phyloP scores from a whole-genome alignment of 1,140 invertebrate genomes.

The Himalopsyche phryganea region DNA sequence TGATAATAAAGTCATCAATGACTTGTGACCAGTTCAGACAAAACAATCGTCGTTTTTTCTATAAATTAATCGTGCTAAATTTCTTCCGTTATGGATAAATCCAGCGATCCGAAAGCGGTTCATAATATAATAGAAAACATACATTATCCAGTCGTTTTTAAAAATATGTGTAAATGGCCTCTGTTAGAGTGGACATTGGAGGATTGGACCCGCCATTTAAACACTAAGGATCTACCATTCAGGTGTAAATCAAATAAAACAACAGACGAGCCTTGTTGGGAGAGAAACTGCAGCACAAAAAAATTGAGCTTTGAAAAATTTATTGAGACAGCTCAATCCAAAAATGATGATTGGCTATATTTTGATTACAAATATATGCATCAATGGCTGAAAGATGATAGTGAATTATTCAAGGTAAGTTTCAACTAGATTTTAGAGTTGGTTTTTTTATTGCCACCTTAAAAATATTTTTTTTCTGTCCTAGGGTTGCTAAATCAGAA shows the following conservation, averaged over 20 bases:
- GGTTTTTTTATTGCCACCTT: too few relatives aligned
- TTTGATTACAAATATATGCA: constrained; percentile 83
- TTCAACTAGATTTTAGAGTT: background rate
- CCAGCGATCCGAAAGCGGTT: constrained; percentile 5
- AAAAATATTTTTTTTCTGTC: too few relatives aligned
- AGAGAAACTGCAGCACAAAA: constrained; percentile 58
- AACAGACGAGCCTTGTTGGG: constrained; percentile 70
- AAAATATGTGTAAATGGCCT: constrained; percentile 38
- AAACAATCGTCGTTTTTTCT: too few relatives aligned
- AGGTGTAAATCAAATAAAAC: constrained; percentile 42
- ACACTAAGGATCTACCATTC: constrained; percentile 45
- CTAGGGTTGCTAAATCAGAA: too few relatives aligned
- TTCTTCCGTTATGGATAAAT: background rate
- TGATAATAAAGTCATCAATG: too few relatives aligned
- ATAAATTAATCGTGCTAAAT: too few relatives aligned
- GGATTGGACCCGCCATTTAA: constrained; percentile 52
- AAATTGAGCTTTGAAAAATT: constrained; percentile 63
- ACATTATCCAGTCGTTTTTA: constrained; percentile 22
- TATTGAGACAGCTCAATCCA: constrained; percentile 45
- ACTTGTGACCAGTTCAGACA: too few relatives aligned
- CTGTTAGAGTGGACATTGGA: constrained; percentile 45
- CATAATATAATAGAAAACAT: constrained; percentile 14
- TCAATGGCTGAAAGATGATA: constrained; percentile 61
- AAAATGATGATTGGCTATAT: constrained; percentile 64
- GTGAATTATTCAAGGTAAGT: constrained; percentile 48